Base-by-base conservation (phyloP, 1,140 invertebrate species). In the Trypoxylus dichotomus region DNA sequence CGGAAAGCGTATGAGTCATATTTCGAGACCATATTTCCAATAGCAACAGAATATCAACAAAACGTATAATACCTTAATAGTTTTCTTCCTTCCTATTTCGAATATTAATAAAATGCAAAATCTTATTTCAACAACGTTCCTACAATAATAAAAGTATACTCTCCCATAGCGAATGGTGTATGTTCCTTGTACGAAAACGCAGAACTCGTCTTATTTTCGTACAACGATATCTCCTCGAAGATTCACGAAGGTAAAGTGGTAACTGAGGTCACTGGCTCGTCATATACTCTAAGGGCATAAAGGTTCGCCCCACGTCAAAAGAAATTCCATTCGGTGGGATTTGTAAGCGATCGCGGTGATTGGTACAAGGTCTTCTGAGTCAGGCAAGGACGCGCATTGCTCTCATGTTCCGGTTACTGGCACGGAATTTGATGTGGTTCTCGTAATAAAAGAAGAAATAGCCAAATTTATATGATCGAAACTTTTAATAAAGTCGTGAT, bases 311-410 rank as follows among this genome's bases (percentile, higher is more conserved):
- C 32, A 37, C 32, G 32, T 37, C 32, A n/a, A 54, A 54, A 54
- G 47, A 54, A 54, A 54, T 54, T 54, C 47, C 47, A 19, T 54
- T 54, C 47, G 47, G 47, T 54, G 15, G 47, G 47, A 54, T 54
- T 54, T 32, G 63, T 71, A 32, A 29, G 25, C 60, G 25, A 63
- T 24, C 60, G 60, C 29, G 25, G 29, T 71, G 63, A 71, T 71
- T 78, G 74, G 79, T 81, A 78, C 81, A 82, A 82, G 81, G 81
- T 78, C 81, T 81, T 81, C 81, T 82, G 81, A 82, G 78, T 82
- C 81, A 82, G 79, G 81, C 81, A 82, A 82, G 81, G 81, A 81
- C 81, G 81, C 80, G 76, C 81, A 75, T 82, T 82, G 81, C 79
- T 82, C 80, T 82, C 72, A 79, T 82, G 81, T 82, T 82, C 81